Evolutionary conservation across 2,113 vertebrate species (phyloP).

Genomic region (Peromyscus californicus): DNA sequence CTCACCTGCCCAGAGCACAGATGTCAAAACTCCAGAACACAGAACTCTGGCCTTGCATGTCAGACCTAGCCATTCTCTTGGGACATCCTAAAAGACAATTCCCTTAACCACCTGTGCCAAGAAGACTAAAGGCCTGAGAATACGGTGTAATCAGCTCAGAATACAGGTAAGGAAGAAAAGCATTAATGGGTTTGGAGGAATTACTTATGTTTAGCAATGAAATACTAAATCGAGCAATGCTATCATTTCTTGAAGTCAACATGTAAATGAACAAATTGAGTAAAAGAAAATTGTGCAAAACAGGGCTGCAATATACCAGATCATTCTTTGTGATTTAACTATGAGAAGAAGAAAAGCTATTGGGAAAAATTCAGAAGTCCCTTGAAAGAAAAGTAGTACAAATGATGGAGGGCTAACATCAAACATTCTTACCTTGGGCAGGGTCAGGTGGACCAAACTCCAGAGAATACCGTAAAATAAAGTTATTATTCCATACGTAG

Average conservation of each 20-base stretch:
- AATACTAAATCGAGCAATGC: constrained; percentile 56
- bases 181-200: constrained; percentile 65
- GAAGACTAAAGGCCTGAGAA: constrained; percentile 82
- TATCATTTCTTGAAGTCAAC: background rate
- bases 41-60: constrained; percentile 62
- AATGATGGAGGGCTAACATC: background rate
- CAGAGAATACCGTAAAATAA: constrained; percentile 97
- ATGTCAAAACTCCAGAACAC: constrained; percentile 65
- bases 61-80: constrained; percentile 66
- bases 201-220: constrained; percentile 50
- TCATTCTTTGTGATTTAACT: background rate
- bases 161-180: constrained; percentile 53
- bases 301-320: background rate
- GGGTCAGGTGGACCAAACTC: constrained; percentile 98
- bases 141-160: constrained; percentile 79
- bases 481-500: constrained; percentile 99
- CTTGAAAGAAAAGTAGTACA: constrained; percentile 16
- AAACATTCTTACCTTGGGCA: constrained; percentile 94
- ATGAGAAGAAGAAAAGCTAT: background rate
- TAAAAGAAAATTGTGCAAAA: background rate
- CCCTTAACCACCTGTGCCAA: constrained; percentile 77
- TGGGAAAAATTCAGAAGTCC: background rate
- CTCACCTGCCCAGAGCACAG: background rate
- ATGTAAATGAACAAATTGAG: constrained; percentile 45
- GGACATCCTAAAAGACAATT: constrained; percentile 70